A percentile compares a stretch with the other conserved stretches of the same genome.
phyloP scores from a whole-genome alignment of 1,140 invertebrate species.

The Hylaeus volcanicus region DNA sequence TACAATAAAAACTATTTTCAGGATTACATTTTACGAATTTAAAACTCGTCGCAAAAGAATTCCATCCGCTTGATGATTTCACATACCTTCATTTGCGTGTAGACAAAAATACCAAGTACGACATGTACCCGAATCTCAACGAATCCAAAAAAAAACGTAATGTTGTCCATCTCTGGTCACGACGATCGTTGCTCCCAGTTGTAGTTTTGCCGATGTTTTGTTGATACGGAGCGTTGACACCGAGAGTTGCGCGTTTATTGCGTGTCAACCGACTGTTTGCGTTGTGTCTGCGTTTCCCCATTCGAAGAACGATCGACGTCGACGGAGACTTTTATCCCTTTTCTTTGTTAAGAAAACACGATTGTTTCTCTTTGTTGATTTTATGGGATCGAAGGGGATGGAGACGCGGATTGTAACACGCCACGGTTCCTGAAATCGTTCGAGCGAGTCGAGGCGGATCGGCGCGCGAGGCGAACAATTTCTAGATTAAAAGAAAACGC shows the following conservation, averaged over 20 bases:
- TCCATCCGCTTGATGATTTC: too few relatives aligned
- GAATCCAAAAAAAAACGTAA: too few relatives aligned
- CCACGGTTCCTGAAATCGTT: constrained; percentile 56
- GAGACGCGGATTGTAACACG: neutral
- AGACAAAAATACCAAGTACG: too few relatives aligned
- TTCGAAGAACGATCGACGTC: constrained; percentile 27
- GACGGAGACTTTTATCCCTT: neutral
- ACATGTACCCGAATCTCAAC: too few relatives aligned
- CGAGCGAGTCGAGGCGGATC: constrained; percentile 38
- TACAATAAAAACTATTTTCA: too few relatives aligned
- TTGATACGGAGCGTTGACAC: neutral
- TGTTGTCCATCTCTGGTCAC: neutral
- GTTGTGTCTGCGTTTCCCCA: neutral
- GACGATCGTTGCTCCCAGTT: neutral
- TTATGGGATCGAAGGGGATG: neutral
- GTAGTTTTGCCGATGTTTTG: neutral
- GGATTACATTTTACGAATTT: too few relatives aligned
- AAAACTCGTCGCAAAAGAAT: too few relatives aligned
- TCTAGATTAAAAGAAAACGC: neutral
- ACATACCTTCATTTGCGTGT: too few relatives aligned
- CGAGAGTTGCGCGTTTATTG: neutral
- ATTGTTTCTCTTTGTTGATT: constrained; percentile 13
- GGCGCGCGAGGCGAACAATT: constrained; percentile 18
- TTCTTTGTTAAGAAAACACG: constrained; percentile 2
- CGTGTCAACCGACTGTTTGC: constrained; percentile 1